Evolutionary conservation across 2,797 vertebrate species (phyloP).

Genomic region (Gadopsis bispinosus): DNA sequence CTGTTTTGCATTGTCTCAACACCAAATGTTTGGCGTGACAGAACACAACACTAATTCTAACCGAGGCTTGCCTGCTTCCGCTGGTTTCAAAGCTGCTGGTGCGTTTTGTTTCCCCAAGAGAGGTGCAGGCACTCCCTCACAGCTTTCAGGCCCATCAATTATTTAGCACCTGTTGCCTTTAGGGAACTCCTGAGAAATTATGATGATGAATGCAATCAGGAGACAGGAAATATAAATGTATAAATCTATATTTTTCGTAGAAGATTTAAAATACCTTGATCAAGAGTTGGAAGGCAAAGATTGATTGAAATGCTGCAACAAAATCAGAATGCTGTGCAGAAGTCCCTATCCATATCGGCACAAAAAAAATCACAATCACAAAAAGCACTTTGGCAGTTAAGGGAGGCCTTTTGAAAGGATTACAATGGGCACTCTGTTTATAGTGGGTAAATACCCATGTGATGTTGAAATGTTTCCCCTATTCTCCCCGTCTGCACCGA

Average conservation of each 20-base stretch:
- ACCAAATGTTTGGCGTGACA: conserved; percentile 57
- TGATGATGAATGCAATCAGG: conserved; percentile 63
- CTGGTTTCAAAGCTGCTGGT: conserved; percentile 53
- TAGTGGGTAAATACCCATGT: conserved; percentile 54
- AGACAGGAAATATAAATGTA: conserved; percentile 43
- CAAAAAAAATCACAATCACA: conserved; percentile 22
- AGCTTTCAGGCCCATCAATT: conserved; percentile 78
- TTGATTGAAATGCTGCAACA: conserved; percentile 41
- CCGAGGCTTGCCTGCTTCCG: conserved; percentile 49
- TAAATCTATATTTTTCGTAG: conserved; percentile 22
- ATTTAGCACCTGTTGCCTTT: conserved; percentile 67
- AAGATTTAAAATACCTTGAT: conserved; percentile 48
- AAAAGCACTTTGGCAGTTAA: conserved; percentile 56
- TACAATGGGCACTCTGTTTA: conserved; percentile 57
- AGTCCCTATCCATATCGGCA: conserved; percentile 9
- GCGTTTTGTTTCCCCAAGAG: conserved; percentile 56
- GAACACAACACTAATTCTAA: conserved; percentile 63
- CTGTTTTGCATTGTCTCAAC: conserved; percentile 63
- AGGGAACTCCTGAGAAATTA: conserved; percentile 70
- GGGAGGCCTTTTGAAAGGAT: conserved; percentile 59
- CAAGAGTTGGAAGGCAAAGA: conserved; percentile 24
- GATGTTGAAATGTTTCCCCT: conserved; percentile 50
- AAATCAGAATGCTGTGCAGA: conserved; percentile 34
- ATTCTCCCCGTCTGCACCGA: conserved; percentile 30
- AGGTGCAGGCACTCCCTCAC: conserved; percentile 50